These are phyloP conservation scores for Cecropterus lyciades DNA, from an alignment of 1,140 invertebrate species.

Conservation along the genomic window DNA sequence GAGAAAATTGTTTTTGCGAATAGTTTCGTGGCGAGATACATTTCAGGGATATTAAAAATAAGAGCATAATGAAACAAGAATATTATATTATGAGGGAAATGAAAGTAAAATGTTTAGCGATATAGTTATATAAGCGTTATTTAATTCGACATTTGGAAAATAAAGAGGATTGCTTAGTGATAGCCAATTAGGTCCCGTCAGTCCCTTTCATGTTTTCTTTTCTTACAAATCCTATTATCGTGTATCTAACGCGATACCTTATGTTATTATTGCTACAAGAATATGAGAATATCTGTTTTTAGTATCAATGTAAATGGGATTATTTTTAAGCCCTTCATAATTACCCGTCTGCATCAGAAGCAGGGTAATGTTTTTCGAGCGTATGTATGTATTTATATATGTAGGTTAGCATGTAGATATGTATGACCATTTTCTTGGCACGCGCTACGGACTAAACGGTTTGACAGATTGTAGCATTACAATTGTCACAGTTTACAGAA, in stretches of 20 bases:
- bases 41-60: slow-evolving; percentile 15
- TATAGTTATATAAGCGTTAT: slow-evolving; percentile 2
- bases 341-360: too few relatives aligned
- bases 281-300: neutral
- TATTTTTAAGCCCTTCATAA: too few relatives aligned
- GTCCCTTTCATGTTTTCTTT: neutral
- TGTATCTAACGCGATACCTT: neutral
- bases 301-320: too few relatives aligned
- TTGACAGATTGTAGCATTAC: too few relatives aligned
- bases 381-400: too few relatives aligned
- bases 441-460: too few relatives aligned
- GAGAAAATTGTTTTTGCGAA: slow-evolving; percentile 26
- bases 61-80: slow-evolving; percentile 9
- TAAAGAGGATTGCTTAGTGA: neutral
- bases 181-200: neutral
- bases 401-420: too few relatives aligned
- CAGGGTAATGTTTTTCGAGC: too few relatives aligned
- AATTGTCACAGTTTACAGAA: too few relatives aligned
- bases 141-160: slow-evolving; percentile 7
- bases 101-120: neutral
- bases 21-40: slow-evolving; percentile 15
- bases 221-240: neutral
- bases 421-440: too few relatives aligned
- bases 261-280: neutral
- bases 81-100: slow-evolving; percentile 11